Evolutionary conservation across 2,888 invertebrate species (phyloP).

Genomic region (Aplocera efformata): DNA sequence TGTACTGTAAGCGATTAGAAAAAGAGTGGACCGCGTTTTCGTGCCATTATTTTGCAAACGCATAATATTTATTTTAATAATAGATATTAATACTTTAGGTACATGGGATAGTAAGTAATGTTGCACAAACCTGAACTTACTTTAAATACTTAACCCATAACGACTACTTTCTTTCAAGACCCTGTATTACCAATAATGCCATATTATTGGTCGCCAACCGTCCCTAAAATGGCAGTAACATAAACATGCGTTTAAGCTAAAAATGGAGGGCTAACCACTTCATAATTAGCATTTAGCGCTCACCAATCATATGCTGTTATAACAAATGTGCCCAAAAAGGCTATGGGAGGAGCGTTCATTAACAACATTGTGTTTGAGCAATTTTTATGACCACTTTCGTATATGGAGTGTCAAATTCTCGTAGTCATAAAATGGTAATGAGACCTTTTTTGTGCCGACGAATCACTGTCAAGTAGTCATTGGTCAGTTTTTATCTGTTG

Average conservation of each 20-base stretch:
- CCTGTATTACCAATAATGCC: too few relatives aligned
- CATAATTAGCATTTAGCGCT: constrained; percentile 46
- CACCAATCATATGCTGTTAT: constrained; percentile 43
- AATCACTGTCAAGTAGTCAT: constrained; percentile 42
- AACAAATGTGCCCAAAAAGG: constrained; percentile 45
- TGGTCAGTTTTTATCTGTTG: constrained; percentile 23
- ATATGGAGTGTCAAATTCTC: constrained; percentile 31
- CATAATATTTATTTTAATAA: too few relatives aligned
- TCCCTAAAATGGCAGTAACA: constrained; percentile 34
- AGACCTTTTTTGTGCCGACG: constrained; percentile 48
- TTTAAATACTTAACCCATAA: too few relatives aligned
- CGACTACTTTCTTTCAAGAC: too few relatives aligned
- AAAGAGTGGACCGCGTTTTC: too few relatives aligned
- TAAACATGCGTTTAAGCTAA: constrained; percentile 34
- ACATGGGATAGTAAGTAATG: too few relatives aligned
- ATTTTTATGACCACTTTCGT: constrained; percentile 34
- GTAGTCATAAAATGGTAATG: constrained; percentile 45
- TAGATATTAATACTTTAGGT: too few relatives aligned
- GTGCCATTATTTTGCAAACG: too few relatives aligned
- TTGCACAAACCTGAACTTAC: too few relatives aligned
- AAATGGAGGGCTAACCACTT: constrained; percentile 54
- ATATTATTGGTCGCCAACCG: constrained; percentile 18
- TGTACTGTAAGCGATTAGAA: too few relatives aligned
- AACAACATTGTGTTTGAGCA: constrained; percentile 25
- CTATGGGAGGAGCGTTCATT: constrained; percentile 50